phyloP scores from a whole-genome alignment of 1,140 invertebrate species.

The Brachionus manjavacas region DNA sequence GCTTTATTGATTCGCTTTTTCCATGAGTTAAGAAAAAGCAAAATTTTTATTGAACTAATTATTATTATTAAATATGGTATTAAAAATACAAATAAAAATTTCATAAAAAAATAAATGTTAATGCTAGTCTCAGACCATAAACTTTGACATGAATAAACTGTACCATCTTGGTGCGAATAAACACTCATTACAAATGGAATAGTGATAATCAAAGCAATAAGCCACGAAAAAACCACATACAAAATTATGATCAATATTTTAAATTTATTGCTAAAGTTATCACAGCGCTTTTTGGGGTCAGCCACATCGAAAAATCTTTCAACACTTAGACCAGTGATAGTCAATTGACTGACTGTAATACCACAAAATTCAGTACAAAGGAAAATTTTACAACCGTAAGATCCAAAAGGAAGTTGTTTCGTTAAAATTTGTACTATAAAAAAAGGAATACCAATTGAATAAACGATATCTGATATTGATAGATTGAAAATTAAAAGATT shows the following conservation, averaged over 20 bases:
- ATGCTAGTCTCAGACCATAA: background rate
- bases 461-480: slow-evolving; percentile 16
- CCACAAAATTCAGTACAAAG: slow-evolving; percentile 20
- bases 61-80: slow-evolving; percentile 21
- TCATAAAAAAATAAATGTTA: slow-evolving; percentile 11
- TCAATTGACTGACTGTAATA: background rate
- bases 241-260: background rate
- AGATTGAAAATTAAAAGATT: slow-evolving; percentile 26
- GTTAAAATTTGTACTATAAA: background rate
- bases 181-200: slow-evolving; percentile 17
- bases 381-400: slow-evolving; percentile 1
- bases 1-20: background rate
- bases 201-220: background rate
- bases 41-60: slow-evolving; percentile 2
- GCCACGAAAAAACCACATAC: background rate
- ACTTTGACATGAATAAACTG: background rate
- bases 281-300: background rate
- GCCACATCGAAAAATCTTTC: slow-evolving; percentile 4
- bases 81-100: slow-evolving; percentile 14
- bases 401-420: background rate
- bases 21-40: slow-evolving; percentile 24
- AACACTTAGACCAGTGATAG: slow-evolving; percentile 3
- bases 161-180: background rate
- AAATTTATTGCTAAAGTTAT: slow-evolving; percentile 23
- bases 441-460: slow-evolving; percentile 34